These are phyloP conservation scores for Pampus argenteus DNA, from an alignment of 2,797 vertebrate species.

Conservation along the genomic window DNA sequence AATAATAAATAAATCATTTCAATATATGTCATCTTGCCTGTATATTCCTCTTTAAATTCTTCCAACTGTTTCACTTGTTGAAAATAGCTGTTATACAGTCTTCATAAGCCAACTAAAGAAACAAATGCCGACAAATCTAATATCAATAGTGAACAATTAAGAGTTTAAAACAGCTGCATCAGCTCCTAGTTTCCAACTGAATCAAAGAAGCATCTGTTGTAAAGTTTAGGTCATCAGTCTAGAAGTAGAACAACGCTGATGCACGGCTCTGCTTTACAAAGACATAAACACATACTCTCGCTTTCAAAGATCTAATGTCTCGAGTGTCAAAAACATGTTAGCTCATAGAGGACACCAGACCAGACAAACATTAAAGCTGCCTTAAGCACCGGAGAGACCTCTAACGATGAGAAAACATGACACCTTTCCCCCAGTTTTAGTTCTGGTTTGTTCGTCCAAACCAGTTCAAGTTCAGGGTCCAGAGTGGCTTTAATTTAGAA, in stretches of 20 bases:
- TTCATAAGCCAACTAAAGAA: background rate
- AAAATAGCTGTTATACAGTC: background rate
- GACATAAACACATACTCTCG: constrained; percentile 20
- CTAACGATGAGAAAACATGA: constrained; percentile 23
- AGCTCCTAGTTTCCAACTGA: background rate
- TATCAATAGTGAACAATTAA: background rate
- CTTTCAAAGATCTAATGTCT: constrained; percentile 51
- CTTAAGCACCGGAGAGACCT: constrained; percentile 3
- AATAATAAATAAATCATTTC: background rate
- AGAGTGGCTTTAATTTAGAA: constrained; percentile 16
- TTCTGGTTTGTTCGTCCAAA: constrained; percentile 20
- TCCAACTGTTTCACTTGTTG: background rate
- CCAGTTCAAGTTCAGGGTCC: background rate
- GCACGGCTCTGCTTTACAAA: constrained; percentile 12
- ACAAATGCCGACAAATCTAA: background rate
- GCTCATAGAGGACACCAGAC: constrained; percentile 43
- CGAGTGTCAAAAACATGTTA: constrained; percentile 59
- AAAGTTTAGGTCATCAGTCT: background rate
- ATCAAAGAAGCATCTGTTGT: constrained; percentile 1
- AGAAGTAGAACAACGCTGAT: background rate
- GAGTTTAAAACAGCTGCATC: constrained; percentile 11
- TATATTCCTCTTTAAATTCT: background rate
- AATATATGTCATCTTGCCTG: background rate
- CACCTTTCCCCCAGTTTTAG: background rate
- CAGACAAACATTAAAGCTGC: constrained; percentile 28